Percentiles rank a stretch among this genome's conserved stretches.
Evolutionary conservation across 2,888 invertebrate species (phyloP).

Genomic region (Steinernema hermaphroditum): DNA sequence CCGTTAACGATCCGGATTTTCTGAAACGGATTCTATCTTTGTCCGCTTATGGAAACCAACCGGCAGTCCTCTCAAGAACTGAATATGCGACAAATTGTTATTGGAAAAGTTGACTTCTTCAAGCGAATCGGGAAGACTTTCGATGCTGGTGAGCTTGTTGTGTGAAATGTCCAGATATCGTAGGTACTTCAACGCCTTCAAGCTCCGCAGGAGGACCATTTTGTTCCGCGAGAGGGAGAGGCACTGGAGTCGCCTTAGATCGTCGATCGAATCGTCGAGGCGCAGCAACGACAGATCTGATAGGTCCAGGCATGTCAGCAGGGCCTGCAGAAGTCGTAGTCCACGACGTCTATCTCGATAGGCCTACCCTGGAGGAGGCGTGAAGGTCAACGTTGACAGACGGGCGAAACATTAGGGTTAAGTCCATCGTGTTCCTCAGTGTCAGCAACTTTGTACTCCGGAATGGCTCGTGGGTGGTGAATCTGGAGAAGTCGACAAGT

Average conservation of each 20-base stretch:
- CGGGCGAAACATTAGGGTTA: constrained; percentile 49
- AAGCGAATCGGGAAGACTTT: constrained; percentile 50
- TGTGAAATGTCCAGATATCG: constrained; percentile 50
- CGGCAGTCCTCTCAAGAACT: constrained; percentile 45
- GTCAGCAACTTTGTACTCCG: constrained; percentile 29
- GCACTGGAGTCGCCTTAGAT: constrained; percentile 46
- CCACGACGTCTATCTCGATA: no score
- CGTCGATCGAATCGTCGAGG: constrained; percentile 51
- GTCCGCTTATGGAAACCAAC: constrained; percentile 32
- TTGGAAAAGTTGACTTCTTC: constrained; percentile 45
- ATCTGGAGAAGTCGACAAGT: constrained; percentile 35
- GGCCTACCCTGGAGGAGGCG: constrained; percentile 30
- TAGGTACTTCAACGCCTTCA: constrained; percentile 44
- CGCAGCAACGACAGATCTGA: constrained; percentile 49
- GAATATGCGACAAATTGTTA: constrained; percentile 43
- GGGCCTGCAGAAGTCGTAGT: constrained; percentile 42
- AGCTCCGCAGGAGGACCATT: constrained; percentile 48
- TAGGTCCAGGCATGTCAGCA: constrained; percentile 51
- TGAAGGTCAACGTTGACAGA: constrained; percentile 30
- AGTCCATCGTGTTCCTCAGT: constrained; percentile 49
- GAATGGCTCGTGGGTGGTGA: constrained; percentile 37
- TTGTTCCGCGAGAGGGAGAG: constrained; percentile 51
- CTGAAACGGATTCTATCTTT: constrained; percentile 34
- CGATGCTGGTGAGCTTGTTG: constrained; percentile 53
- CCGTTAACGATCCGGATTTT: constrained; percentile 41